Evolutionary conservation across 2,797 vertebrate species (phyloP), one percentile per base, ranked within the genome.

Genomic region (Gymnoscopelus braueri): DNA sequence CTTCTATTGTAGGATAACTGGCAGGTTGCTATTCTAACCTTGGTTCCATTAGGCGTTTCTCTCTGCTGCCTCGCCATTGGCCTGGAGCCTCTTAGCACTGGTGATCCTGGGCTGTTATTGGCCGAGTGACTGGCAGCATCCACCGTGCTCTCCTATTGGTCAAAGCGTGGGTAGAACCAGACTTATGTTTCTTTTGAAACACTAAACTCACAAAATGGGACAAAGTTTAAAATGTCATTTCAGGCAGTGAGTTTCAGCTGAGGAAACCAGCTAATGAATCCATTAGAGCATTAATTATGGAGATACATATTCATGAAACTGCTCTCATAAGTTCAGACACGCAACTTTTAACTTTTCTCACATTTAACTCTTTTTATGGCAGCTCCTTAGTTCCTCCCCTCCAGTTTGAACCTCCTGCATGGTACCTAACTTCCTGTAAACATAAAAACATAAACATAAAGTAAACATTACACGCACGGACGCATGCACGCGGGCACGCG

Each of bases 361-460:
- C 94, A 0, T 65, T 87, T 3, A 92, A 80, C 4, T 77, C 59
- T 79, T 89, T 66, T 93, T 93, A 72, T 93, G 88, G 62, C n/a
- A 85, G 48, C 82, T 91, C 61, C 94, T 91, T 71, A 92, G 79
- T 50, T 94, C 93, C 70, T 90, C 88, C 90, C 94, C 91, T 72
- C 84, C 84, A 70, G 72, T 90, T 11, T 89, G 81, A 80, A 94
- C 94, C 87, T 96, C 95, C 82, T 94, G n/a, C n/a, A n/a, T n/a
- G 79, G 13, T 94, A 94, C 82, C 94, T 96, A 29, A 29, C 26
- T 35, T 35, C 32, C 32, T 44, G 39, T 44, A 8, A 19, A 19
- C 19, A 44, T 9, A 7, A 44, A 44, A 7, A n/a, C n/a, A n/a
- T n/a, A n/a, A n/a, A n/a, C n/a, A n/a, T n/a, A n/a, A n/a, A n/a